These are phyloP conservation scores for Lapara coniferarum DNA, from an alignment of 2,888 invertebrate species.

Conservation along the genomic window DNA sequence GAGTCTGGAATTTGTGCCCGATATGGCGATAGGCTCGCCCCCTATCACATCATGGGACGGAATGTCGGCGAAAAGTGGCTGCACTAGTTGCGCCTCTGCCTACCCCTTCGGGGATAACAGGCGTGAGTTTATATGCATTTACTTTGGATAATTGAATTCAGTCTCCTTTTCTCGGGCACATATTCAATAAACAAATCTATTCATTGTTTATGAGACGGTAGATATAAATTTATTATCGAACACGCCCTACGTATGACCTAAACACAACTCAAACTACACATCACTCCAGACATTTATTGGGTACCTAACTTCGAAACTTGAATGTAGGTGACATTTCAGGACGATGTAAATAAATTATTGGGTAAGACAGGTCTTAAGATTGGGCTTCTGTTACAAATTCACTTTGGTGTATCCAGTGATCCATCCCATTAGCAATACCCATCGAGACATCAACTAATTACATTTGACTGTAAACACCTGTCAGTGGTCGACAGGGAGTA, in stretches of 20 bases:
- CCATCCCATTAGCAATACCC: constrained; percentile 64
- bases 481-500: constrained; percentile 61
- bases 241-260: neutral
- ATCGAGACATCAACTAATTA: constrained; percentile 61
- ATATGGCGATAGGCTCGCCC: too few species aligned
- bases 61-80: too few species aligned
- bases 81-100: too few species aligned
- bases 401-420: constrained; percentile 66
- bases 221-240: neutral
- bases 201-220: constrained; percentile 7
- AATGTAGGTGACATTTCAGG: constrained; percentile 43
- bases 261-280: constrained; percentile 31
- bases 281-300: constrained; percentile 40
- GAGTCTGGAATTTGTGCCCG: too few species aligned
- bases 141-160: too few species aligned
- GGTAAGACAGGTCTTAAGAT: constrained; percentile 61
- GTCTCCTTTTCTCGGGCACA: neutral
- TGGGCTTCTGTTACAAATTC: constrained; percentile 72
- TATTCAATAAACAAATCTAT: neutral
- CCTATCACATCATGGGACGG: too few species aligned
- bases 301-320: constrained; percentile 42
- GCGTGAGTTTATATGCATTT: too few species aligned
- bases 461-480: constrained; percentile 71
- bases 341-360: constrained; percentile 67
- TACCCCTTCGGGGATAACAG: too few species aligned